Evolutionary conservation across 2,797 vertebrate species (phyloP).

Genomic region (Poecilia picta): DNA sequence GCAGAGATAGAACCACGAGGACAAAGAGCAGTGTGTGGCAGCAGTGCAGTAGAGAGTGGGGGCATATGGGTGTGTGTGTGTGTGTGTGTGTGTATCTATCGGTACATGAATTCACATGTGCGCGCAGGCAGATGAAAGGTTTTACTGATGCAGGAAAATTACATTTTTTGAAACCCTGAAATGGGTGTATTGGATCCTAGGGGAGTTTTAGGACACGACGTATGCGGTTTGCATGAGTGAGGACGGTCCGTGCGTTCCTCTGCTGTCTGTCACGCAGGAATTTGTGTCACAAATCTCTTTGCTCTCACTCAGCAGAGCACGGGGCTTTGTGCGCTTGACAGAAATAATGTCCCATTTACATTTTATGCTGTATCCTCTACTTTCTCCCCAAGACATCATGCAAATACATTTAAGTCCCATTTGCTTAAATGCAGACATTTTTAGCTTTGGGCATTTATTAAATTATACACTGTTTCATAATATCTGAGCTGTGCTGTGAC

Average conservation of each 20-base stretch:
- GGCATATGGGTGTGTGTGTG: neutral
- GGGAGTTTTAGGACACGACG: constrained; percentile 25
- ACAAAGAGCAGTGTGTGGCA: constrained; percentile 44
- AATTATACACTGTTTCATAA: neutral
- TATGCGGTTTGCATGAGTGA: constrained; percentile 26
- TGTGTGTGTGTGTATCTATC: constrained; percentile 4
- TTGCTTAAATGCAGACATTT: neutral
- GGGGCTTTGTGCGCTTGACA: constrained; percentile 1
- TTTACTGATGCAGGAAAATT: constrained; percentile 57
- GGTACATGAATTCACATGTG: constrained; percentile 21
- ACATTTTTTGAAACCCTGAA: constrained; percentile 49
- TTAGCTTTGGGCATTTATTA: neutral
- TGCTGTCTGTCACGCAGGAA: constrained; percentile 17
- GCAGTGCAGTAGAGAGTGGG: constrained; percentile 19
- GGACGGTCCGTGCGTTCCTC: constrained; percentile 18
- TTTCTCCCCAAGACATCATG: constrained; percentile 8
- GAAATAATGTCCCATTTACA: constrained; percentile 26
- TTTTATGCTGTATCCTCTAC: constrained; percentile 15
- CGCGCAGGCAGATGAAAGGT: constrained; percentile 56
- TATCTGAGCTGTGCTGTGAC: neutral
- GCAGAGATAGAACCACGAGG: constrained; percentile 29
- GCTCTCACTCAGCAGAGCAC: constrained; percentile 8
- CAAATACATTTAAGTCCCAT: neutral
- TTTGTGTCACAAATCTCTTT: constrained; percentile 17
- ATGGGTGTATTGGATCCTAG: constrained; percentile 34